These are phyloP conservation scores for Drosophila melanogaster DNA, from an alignment of 1,140 invertebrate genomes.

Conservation along the genomic window Release_6_plus_ISO1_MT NT_037436.4:9464001-9464500, in stretches of 20 bases:
- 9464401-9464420: conserved; percentile 80
- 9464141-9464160: conserved; percentile 77
- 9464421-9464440: conserved; percentile 69
- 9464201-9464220: conserved; percentile 77
- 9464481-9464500: conserved; percentile 38
- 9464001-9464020: conserved; percentile 66
- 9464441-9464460: conserved; percentile 66
- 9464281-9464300: conserved; percentile 83
- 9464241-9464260: conserved; percentile 57
- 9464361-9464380: conserved; percentile 77
- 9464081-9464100: conserved; percentile 32
- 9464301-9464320: conserved; percentile 73
- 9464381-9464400: conserved; percentile 83
- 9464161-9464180: conserved; percentile 78
- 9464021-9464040: conserved; percentile 20
- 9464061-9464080: conserved; percentile 13
- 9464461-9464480: conserved; percentile 59
- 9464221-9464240: conserved; percentile 74
- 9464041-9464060: conserved; percentile 42
- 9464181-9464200: conserved; percentile 75
- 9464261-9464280: conserved; percentile 83
- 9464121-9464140: conserved; percentile 57
- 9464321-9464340: conserved; percentile 79
- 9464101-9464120: conserved; percentile 57
- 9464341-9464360: conserved; percentile 77